These are phyloP conservation scores for Endotricha flammealis DNA, from an alignment of 2,888 invertebrate genomes.

Conservation along the genomic window DNA sequence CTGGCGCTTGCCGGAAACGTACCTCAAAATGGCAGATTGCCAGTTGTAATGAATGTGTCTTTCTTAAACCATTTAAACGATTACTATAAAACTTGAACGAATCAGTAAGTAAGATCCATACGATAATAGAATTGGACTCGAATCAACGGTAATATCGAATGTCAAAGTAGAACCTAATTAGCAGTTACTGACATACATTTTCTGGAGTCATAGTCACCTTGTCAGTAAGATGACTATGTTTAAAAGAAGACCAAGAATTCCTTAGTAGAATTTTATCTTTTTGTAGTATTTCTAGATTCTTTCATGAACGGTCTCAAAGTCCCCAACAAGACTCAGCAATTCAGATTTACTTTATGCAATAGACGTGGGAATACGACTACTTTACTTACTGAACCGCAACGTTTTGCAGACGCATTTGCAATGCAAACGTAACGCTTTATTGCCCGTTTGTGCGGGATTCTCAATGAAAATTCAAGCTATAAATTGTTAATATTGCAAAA, in stretches of 20 bases:
- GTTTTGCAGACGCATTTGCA: slow-evolving; percentile 44
- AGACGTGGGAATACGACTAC: slow-evolving; percentile 46
- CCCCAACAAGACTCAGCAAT: neutral
- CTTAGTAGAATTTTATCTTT: too few relatives aligned
- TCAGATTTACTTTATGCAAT: slow-evolving; percentile 24
- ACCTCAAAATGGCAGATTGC: slow-evolving; percentile 58
- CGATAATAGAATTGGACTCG: too few relatives aligned
- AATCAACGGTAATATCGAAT: too few relatives aligned
- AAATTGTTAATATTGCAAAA: slow-evolving; percentile 41
- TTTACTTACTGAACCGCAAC: slow-evolving; percentile 31
- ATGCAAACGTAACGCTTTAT: slow-evolving; percentile 47
- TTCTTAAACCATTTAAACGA: slow-evolving; percentile 32
- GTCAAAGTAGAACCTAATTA: too few relatives aligned
- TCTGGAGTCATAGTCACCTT: too few relatives aligned
- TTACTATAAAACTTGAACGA: neutral
- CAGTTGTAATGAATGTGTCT: slow-evolving; percentile 54
- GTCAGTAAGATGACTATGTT: too few relatives aligned
- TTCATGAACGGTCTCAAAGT: neutral
- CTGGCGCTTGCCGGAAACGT: slow-evolving; percentile 61
- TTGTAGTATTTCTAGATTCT: too few relatives aligned
- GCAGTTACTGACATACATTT: too few relatives aligned
- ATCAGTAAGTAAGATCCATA: too few relatives aligned
- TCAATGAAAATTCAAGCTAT: slow-evolving; percentile 45
- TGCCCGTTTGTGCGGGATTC: slow-evolving; percentile 33
- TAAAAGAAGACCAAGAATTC: too few relatives aligned